A percentile compares a stretch with the other conserved stretches of the same genome.
These are phyloP conservation scores for Adelphocoris suturalis DNA, from an alignment of 2,888 invertebrate genomes.

Conservation along the genomic window DNA sequence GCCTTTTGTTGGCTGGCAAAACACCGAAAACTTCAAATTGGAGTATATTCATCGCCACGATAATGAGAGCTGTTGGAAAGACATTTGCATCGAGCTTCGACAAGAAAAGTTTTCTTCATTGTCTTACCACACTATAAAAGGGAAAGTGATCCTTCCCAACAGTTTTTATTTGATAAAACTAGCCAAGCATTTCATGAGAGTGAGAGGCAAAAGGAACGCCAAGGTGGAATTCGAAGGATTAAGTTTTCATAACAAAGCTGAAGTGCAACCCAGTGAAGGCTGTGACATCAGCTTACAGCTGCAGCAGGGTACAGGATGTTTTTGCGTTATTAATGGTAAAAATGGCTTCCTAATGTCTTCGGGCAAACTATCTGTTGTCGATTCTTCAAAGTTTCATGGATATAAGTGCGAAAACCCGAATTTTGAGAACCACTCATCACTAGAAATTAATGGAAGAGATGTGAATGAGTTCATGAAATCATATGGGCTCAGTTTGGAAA, in stretches of 20 bases:
- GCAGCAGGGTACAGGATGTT: slow-evolving; percentile 13
- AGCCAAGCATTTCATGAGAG: not conserved
- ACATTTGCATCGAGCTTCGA: not conserved
- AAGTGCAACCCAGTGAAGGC: not conserved
- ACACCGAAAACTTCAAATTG: slow-evolving; percentile 51
- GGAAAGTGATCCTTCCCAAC: slow-evolving; percentile 23
- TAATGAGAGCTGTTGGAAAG: not conserved
- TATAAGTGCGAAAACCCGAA: not conserved
- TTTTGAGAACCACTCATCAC: not conserved
- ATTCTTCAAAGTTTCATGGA: not conserved
- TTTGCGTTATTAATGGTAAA: not conserved
- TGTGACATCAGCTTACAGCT: slow-evolving; percentile 7
- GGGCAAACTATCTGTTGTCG: not conserved
- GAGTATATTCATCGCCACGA: not conserved
- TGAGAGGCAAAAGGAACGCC: not conserved
- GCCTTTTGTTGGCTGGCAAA: slow-evolving; percentile 62
- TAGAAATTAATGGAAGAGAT: slow-evolving; percentile 34
- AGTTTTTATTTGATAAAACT: slow-evolving; percentile 44
- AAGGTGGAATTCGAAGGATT: not conserved
- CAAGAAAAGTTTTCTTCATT: not conserved
- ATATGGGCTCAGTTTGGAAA: not conserved
- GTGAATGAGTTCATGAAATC: slow-evolving; percentile 19
- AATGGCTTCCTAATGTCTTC: not conserved
- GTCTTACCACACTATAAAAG: slow-evolving; percentile 26
- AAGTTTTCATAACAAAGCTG: not conserved